Evolutionary conservation across 64 coral and sea anemone genomes (phyloP), one percentile per base, ranked within the genome.

Genomic region (Stylophora pistillata): DNA sequence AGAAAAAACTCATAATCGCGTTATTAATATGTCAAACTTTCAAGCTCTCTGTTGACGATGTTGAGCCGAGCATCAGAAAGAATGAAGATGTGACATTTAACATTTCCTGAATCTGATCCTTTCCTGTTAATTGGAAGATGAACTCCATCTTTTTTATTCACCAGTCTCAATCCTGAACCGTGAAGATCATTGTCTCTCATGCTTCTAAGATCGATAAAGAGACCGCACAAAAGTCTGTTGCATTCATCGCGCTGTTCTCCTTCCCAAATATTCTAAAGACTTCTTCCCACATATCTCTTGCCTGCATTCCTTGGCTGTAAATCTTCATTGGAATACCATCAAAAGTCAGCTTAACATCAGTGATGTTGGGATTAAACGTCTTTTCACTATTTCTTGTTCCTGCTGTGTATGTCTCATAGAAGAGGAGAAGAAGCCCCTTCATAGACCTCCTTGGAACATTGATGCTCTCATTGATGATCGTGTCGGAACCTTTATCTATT

Each of bases 301-400:
- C n/a, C n/a, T n/a, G n/a, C n/a, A n/a, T n/a, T n/a, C n/a, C n/a
- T n/a, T n/a, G n/a, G n/a, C n/a, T n/a, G n/a, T n/a, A n/a, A n/a
- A n/a, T n/a, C n/a, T n/a, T n/a, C n/a, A n/a, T n/a, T n/a, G n/a
- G n/a, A n/a, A n/a, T n/a, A n/a, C n/a, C n/a, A n/a, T n/a, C n/a
- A n/a, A n/a, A n/a, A n/a, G n/a, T n/a, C n/a, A n/a, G 3, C 37
- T 78, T 78, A 5, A 78, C 75, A 9, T 78, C 75, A 47, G 32
- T 78, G 54, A 54, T 78, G 34, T 78, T 21, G 52, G 75, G 75
- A 78, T 78, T 78, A 21, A 56, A 52, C 20, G 54, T 54, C 17
- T 52, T 20, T 1, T 78, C 75, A 20, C 34, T 54, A 21, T 53
- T 33, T 78, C 75, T 78, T 28, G 54, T 15, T 34, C 75, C 75